Evolutionary conservation across 2,113 vertebrate species (phyloP), one percentile per base, ranked within the genome.

Genomic region (Pteropus alecto): DNA sequence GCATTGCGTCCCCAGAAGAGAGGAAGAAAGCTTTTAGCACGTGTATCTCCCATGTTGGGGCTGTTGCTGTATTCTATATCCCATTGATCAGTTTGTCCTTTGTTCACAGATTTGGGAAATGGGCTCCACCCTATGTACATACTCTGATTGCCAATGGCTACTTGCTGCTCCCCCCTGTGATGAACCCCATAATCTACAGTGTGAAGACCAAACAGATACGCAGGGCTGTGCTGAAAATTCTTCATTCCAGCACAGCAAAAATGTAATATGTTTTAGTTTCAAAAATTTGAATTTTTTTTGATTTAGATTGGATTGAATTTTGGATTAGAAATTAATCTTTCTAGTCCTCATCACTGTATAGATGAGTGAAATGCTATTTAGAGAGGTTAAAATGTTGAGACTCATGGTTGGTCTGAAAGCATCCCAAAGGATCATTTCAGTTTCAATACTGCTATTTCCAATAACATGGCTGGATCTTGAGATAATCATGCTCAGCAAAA

Each of bases 111-210:
- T 96, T 96, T 90, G 91, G 87, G 26, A 90, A 96, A 61, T 0
- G 0, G n/a, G 51, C 93, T 10, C 93, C 93, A 24, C 46, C 82
- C 33, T 93, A 46, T 46, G n/a, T 93, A 19, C 93, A 92, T 83
- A 92, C 67, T 26, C 28, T 93, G 38, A 93, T 95, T 87, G 81
- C 93, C 35, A 90, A 74, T 71, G 46, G 87, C 30, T 97, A 90
- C 43, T n/a, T 97, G 28, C 33, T 94, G 16, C 68, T 96, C 28
- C 88, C 84, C 1, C 94, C 92, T 26, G 84, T 96, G 48, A 65
- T 97, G 84, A 96, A 97, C 79, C 98, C 98, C 0, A 16, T 98
- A 1, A 98, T 98, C 46, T 98, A 98, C 63, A 98, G 98, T 81
- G 94, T 98, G 10, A 98, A 98, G 54, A 98, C 97, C 85, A 98